A percentile compares a stretch with the other conserved stretches of the same genome.
These are phyloP conservation scores for Limanda limanda DNA, from an alignment of 2,113 vertebrate genomes.

Conservation along the genomic window DNA sequence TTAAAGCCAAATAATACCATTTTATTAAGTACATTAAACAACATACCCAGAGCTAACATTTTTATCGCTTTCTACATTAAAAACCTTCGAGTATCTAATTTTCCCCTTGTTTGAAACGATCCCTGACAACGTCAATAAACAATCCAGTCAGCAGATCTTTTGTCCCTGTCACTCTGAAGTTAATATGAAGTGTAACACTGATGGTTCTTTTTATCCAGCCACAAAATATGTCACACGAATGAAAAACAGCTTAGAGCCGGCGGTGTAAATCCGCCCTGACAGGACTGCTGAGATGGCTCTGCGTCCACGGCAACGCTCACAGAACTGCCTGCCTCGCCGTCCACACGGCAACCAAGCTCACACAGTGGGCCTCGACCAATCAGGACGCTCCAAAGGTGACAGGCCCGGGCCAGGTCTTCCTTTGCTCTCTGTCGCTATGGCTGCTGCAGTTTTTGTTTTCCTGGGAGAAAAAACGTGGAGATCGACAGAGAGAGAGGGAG, in stretches of 20 bases:
- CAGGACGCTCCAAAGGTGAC: constrained; percentile 74
- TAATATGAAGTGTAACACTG: constrained; percentile 4
- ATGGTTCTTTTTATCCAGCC: constrained; percentile 38
- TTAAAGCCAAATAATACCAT: not conserved
- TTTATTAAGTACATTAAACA: not conserved
- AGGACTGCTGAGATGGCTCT: constrained; percentile 78
- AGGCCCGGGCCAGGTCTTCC: constrained; percentile 77
- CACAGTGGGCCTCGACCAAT: constrained; percentile 71
- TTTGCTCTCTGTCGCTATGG: constrained; percentile 81
- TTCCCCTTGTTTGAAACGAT: not conserved
- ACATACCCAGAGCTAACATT: not conserved
- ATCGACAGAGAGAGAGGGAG: constrained; percentile 23
- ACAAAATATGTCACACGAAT: constrained; percentile 51
- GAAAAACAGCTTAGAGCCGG: constrained; percentile 47
- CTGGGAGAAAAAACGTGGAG: constrained; percentile 49
- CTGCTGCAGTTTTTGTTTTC: constrained; percentile 68
- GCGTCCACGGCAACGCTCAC: constrained; percentile 74
- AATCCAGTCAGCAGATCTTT: constrained; percentile 25
- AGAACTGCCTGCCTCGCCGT: constrained; percentile 69
- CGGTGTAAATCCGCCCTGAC: constrained; percentile 71
- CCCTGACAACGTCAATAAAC: not conserved
- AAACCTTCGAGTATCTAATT: not conserved
- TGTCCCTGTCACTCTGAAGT: not conserved
- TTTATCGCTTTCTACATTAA: not conserved
- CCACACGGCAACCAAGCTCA: constrained; percentile 79